Conservation (phyloP, 2,113 vertebrate genomes). For the Upupa epops region DNA sequence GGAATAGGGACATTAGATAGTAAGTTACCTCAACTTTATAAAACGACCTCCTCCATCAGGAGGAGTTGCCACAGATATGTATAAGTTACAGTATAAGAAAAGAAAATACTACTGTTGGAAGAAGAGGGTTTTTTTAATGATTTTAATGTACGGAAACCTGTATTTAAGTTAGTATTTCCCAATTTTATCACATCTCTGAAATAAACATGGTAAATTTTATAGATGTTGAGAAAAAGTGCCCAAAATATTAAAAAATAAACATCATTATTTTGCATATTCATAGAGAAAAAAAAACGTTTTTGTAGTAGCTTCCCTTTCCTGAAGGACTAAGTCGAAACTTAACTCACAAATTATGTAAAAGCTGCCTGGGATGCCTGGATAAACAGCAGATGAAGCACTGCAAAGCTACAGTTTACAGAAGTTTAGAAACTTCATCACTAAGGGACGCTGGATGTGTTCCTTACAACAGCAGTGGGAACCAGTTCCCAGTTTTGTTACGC, state of each 20-base stretch:
- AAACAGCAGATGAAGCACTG: neutral
- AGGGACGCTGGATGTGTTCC: neutral
- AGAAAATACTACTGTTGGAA: neutral
- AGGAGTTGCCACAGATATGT: neutral
- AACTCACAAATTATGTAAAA: neutral
- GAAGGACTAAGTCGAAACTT: neutral
- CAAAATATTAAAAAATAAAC: neutral
- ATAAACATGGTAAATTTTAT: neutral
- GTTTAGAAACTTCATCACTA: neutral
- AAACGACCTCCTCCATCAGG: neutral
- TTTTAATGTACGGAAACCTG: neutral
- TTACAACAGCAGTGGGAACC: neutral
- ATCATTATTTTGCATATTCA: neutral
- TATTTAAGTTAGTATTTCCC: neutral
- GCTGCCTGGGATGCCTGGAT: neutral
- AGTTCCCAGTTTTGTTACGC: neutral
- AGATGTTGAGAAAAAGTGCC: neutral
- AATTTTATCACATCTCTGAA: neutral
- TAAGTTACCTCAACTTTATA: neutral
- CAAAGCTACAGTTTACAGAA: neutral
- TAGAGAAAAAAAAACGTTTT: fast-evolving
- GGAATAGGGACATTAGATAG: neutral
- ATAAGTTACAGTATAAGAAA: neutral
- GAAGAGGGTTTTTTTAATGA: neutral
- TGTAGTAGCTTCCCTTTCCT: neutral